phyloP scores from a whole-genome alignment of 2,797 vertebrate genomes.

The Todus mexicanus region DNA sequence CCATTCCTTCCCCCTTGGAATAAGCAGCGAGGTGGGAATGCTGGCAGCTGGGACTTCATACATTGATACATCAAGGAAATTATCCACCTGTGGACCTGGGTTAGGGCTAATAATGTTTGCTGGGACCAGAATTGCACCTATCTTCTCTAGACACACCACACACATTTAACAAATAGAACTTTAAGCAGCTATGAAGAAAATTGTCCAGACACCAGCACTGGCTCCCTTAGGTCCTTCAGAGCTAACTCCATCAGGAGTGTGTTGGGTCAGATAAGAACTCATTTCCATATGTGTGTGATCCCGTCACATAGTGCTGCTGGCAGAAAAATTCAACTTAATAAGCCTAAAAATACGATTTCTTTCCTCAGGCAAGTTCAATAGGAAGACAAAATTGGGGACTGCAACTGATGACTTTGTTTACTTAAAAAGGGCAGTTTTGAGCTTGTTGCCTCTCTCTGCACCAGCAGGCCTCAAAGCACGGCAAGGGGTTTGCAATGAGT shows the following conservation, averaged over 20 bases:
- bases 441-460: not conserved
- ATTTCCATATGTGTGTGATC: not conserved
- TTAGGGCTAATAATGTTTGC: not conserved
- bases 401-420: not conserved
- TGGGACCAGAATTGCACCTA: not conserved
- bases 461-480: not conserved
- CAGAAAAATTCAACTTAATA: not conserved
- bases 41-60: not conserved
- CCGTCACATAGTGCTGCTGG: not conserved
- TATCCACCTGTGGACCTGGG: not conserved
- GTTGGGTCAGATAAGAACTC: conserved; percentile 1
- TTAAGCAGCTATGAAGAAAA: not conserved
- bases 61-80: not conserved
- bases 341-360: not conserved
- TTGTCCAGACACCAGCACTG: not conserved
- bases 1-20: not conserved
- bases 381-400: not conserved
- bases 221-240: not conserved
- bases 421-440: not conserved
- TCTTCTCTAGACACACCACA: not conserved
- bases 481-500: not conserved
- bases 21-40: not conserved
- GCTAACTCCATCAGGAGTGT: not conserved
- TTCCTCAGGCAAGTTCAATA: not conserved
- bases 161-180: not conserved